Evolutionary conservation across 2,113 vertebrate genomes (phyloP).

Genomic region (Macaca fascicularis): T2T-MFA8v1.1 NC_088380.1:172387501-172388000

Average conservation of each 20-base stretch:
- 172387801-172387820: conserved; percentile 16
- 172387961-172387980: conserved; percentile 72
- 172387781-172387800: neutral
- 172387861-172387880: neutral
- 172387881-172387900: conserved; percentile 30
- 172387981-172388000: conserved; percentile 59
- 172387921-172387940: neutral
- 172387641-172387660: neutral
- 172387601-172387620: neutral
- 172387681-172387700: neutral
- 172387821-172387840: conserved; percentile 43
- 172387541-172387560: neutral
- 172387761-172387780: conserved; percentile 21
- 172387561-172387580: conserved; percentile 38
- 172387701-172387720: neutral
- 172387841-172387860: neutral
- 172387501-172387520: neutral
- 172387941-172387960: conserved; percentile 62
- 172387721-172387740: neutral
- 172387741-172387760: conserved; percentile 40
- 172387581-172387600: neutral
- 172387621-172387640: neutral
- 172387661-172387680: neutral
- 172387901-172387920: conserved; percentile 57
- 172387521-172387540: neutral